phyloP scores from a whole-genome alignment of 2,113 vertebrate genomes.

The Dicerorhinus sumatrensis region DNA sequence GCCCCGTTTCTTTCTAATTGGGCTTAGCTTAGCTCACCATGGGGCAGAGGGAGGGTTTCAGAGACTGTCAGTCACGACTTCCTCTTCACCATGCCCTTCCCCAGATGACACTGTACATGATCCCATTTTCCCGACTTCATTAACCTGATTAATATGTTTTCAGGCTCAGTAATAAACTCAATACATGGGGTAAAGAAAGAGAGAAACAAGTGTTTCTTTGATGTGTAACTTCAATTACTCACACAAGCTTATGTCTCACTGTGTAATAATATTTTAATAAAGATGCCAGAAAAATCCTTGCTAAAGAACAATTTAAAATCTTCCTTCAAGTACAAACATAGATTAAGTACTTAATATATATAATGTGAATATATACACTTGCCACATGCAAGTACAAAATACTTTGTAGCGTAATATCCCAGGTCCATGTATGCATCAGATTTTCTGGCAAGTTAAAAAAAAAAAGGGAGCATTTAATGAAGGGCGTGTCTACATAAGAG shows the following conservation, averaged over 20 bases:
- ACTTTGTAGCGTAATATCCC: not conserved
- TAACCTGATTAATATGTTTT: constrained; percentile 11
- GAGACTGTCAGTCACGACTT: not conserved
- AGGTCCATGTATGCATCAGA: not conserved
- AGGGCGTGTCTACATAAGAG: not conserved
- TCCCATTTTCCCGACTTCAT: not conserved
- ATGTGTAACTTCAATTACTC: not conserved
- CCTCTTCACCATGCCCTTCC: not conserved
- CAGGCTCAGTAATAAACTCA: not conserved
- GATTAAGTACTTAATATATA: not conserved
- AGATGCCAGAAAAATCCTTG: not conserved
- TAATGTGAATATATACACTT: not conserved
- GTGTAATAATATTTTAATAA: not conserved
- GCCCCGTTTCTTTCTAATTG: not conserved
- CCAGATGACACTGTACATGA: fast-evolving
- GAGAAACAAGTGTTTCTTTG: not conserved
- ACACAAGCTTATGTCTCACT: not conserved
- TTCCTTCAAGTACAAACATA: not conserved
- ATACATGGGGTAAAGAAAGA: not conserved
- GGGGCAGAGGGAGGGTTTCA: not conserved
- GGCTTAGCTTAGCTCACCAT: not conserved
- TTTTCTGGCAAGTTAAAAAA: not conserved
- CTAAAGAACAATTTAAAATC: not conserved
- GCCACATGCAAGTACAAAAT: not conserved
- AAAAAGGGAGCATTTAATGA: not conserved